A percentile compares a stretch with the other conserved stretches of the same genome.
phyloP scores from a whole-genome alignment of 2,797 vertebrate genomes.

The Ibycter americanus region DNA sequence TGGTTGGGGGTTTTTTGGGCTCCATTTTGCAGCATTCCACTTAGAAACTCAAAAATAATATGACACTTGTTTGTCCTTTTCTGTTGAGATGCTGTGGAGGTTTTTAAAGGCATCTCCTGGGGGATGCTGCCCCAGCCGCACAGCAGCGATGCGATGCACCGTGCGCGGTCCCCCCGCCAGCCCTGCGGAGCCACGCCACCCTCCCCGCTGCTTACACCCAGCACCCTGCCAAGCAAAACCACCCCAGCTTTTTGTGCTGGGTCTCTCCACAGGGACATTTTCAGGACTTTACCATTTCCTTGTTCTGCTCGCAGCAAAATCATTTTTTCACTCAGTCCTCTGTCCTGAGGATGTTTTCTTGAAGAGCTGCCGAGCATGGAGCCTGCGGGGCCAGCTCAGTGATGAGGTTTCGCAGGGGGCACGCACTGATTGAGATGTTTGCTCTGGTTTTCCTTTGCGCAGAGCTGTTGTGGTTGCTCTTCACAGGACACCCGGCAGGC shows the following conservation, averaged over 20 bases:
- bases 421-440: not conserved
- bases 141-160: accelerated
- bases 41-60: not conserved
- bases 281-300: not conserved
- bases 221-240: not conserved
- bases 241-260: not conserved
- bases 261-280: not conserved
- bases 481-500: not conserved
- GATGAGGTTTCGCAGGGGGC: not conserved
- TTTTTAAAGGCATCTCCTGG: not conserved
- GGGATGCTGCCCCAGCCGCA: not conserved
- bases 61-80: not conserved
- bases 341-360: not conserved
- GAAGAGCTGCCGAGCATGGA: not conserved
- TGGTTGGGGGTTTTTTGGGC: not conserved
- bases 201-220: not conserved
- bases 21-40: not conserved
- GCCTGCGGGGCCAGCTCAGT: not conserved
- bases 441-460: not conserved
- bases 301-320: not conserved
- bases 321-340: not conserved
- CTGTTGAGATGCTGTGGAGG: accelerated
- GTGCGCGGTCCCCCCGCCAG: not conserved
- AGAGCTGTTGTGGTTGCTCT: not conserved
- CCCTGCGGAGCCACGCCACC: not conserved